Percentiles rank a stretch among this genome's conserved stretches.
These are phyloP conservation scores for Macrosiphum euphorbiae DNA, from an alignment of 2,888 invertebrate genomes.

Conservation along the genomic window DNA sequence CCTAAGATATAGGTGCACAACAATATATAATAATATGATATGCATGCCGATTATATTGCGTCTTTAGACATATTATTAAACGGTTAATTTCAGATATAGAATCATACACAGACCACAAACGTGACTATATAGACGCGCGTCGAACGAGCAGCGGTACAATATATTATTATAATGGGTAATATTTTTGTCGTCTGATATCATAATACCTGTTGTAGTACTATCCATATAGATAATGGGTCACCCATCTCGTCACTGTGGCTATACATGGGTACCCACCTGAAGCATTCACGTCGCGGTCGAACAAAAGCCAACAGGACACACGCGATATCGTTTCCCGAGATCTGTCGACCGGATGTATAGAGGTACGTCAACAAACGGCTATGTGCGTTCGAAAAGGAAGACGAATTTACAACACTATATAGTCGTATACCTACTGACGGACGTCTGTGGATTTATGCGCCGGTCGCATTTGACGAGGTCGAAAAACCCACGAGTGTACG, in stretches of 20 bases:
- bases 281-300: background rate
- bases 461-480: slow-evolving; percentile 6
- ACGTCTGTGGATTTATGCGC: slow-evolving; percentile 15
- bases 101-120: background rate
- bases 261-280: background rate
- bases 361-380: background rate
- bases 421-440: background rate
- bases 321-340: background rate
- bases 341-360: background rate
- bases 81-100: background rate
- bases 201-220: background rate
- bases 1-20: no score
- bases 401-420: slow-evolving; percentile 30
- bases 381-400: background rate
- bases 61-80: background rate
- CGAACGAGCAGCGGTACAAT: background rate
- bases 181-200: background rate
- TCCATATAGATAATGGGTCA: background rate
- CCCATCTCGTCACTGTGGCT: background rate
- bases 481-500: background rate
- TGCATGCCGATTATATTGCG: background rate
- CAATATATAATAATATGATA: background rate
- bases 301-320: background rate
- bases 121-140: background rate
- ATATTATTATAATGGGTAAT: background rate